These are phyloP conservation scores for Cataglyphis albicans DNA, from an alignment of 2,888 invertebrate species.

Conservation along the genomic window DNA sequence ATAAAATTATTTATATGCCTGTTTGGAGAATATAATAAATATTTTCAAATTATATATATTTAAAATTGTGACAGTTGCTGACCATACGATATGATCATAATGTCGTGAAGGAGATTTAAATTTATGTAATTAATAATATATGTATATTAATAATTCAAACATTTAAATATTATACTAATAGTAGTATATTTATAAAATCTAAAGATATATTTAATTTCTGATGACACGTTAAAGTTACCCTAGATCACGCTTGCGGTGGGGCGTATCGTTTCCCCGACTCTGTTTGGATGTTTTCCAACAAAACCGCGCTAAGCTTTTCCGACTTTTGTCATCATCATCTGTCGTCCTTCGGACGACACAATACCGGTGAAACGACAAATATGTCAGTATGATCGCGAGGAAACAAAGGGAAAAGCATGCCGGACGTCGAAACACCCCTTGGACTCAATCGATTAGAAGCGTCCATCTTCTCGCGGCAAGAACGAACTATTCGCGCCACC, in stretches of 20 bases:
- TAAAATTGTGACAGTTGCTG: not conserved
- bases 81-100: not conserved
- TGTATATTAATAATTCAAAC: not conserved
- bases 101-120: not conserved
- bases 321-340: conserved; percentile 67
- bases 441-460: conserved; percentile 50
- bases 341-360: conserved; percentile 10
- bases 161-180: not conserved
- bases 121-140: not conserved
- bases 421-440: conserved; percentile 36
- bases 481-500: conserved; percentile 34
- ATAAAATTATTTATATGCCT: not conserved
- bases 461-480: conserved; percentile 32
- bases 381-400: conserved; percentile 31
- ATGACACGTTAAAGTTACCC: conserved; percentile 15
- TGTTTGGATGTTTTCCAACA: conserved; percentile 73
- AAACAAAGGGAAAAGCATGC: conserved; percentile 46
- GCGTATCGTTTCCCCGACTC: conserved; percentile 65
- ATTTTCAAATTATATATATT: not conserved
- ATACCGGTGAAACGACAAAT: conserved; percentile 37
- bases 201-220: not conserved
- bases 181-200: not conserved
- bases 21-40: not conserved
- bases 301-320: conserved; percentile 78
- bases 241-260: conserved; percentile 44